Conservation (phyloP, 2,113 vertebrate species). For the Cyphomyrus plagiostoma region DNA sequence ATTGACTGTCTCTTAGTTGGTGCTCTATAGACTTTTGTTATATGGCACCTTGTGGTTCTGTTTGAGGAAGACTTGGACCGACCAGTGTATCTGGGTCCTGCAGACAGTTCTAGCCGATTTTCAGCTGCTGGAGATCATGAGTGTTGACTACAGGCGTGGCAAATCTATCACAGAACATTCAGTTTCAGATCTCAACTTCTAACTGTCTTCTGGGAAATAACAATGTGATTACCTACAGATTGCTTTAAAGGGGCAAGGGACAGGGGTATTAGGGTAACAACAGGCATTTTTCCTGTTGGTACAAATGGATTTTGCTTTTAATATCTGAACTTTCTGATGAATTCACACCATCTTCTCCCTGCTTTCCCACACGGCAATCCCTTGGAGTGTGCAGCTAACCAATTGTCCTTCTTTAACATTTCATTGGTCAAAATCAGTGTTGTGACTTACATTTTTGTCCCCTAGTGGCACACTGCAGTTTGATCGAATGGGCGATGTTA, state of each 20-base stretch:
- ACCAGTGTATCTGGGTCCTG: background rate
- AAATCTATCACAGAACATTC: background rate
- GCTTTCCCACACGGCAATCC: background rate
- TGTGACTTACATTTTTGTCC: background rate
- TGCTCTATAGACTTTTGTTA: background rate
- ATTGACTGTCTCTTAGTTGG: background rate
- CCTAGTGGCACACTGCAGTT: background rate
- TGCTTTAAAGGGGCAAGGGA: slow-evolving; percentile 1
- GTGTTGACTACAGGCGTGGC: background rate
- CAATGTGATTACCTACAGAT: background rate
- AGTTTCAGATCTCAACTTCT: background rate
- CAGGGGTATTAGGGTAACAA: background rate
- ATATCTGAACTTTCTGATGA: slow-evolving; percentile 6
- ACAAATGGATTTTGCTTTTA: background rate
- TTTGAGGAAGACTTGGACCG: background rate
- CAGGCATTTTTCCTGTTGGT: slow-evolving; percentile 1
- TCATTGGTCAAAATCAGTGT: background rate
- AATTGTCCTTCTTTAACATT: background rate
- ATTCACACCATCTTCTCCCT: background rate
- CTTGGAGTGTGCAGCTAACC: background rate
- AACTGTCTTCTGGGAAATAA: slow-evolving; percentile 13
- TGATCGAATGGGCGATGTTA: background rate
- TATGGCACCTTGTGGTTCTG: background rate
- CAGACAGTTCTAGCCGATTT: background rate
- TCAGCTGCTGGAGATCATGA: background rate